Evolutionary conservation across 2,797 vertebrate species (phyloP).

Genomic region (Semaprochilodus insignis): DNA sequence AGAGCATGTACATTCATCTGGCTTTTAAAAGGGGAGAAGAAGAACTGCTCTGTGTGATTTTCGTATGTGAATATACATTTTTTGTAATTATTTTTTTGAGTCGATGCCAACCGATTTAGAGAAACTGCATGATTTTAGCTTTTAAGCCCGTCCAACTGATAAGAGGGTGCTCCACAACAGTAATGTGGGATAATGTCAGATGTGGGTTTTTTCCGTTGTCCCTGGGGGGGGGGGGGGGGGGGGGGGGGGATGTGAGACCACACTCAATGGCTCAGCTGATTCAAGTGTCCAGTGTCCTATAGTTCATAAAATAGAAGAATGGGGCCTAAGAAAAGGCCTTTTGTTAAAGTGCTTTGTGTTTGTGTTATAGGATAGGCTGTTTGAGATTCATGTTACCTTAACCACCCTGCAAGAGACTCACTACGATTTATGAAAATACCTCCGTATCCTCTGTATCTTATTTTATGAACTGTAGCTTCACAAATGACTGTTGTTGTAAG

Average conservation of each 20-base stretch:
- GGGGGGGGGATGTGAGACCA: neutral
- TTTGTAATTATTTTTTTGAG: constrained; percentile 40
- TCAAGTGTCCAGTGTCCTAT: neutral
- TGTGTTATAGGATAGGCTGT: neutral
- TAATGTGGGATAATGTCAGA: neutral
- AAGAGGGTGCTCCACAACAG: constrained; percentile 2
- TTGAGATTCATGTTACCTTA: neutral
- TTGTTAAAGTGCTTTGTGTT: constrained; percentile 5
- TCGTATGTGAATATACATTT: constrained; percentile 20
- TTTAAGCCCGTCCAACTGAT: neutral
- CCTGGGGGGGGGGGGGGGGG: neutral
- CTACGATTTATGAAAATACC: neutral
- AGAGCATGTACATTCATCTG: constrained; percentile 35
- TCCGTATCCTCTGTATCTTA: neutral
- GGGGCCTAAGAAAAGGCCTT: neutral
- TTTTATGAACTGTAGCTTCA: neutral
- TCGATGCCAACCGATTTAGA: neutral
- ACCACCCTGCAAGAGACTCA: neutral
- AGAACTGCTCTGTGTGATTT: constrained; percentile 1
- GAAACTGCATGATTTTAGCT: neutral
- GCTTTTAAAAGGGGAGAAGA: constrained; percentile 5
- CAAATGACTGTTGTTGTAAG: neutral
- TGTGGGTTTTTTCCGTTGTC: constrained; percentile 8
- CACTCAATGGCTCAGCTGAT: neutral
- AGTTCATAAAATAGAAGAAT: neutral